Evolutionary conservation across 1,140 invertebrate species (phyloP), one percentile per base, ranked within the genome.

Genomic region (Sycobia sp.): DNA sequence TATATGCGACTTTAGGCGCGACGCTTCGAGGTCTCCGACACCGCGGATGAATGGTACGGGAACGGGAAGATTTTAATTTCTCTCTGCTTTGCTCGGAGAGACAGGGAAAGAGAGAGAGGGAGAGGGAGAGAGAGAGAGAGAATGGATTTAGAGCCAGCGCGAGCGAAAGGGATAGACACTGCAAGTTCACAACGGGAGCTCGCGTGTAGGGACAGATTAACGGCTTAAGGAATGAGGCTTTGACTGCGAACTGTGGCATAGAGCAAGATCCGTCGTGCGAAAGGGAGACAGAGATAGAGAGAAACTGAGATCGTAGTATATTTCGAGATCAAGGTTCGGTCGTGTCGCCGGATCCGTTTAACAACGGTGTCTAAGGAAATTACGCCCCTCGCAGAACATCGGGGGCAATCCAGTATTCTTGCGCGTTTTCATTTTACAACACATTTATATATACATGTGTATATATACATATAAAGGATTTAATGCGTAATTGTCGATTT

Each of bases 11-110:
- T n/a, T n/a, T n/a, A n/a, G n/a, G n/a, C n/a, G n/a, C n/a, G n/a
- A n/a, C n/a, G n/a, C n/a, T n/a, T n/a, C n/a, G n/a, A n/a, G 50
- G 38, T 29, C 50, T 18, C 7, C 25, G 32, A 53, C 18, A 36
- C 22, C 51, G 51, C 51, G 36, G 20, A 16, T 7, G 11, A 32
- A 36, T 59, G 23, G 8, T 43, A 4, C 25, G 4, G 14, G 9
- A 29, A 4, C 25, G 4, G 14, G 9, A 29, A 67, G 60, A 70
- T 67, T 71, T 71, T 65, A 64, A 72, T 70, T 73, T 62, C 57
- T n/a, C 10, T 59, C 49, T 16, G 29, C 43, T 7, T 3, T 27
- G 18, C 36, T 27, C 3, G 8, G 43, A 36, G 20, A 11, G 16
- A 13, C 14, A 20, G 16, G 32, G 27, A 44, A 13, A 43, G 56